Evolutionary conservation across 1,140 invertebrate genomes (phyloP).

Genomic region (Drosophila ambigua): DNA sequence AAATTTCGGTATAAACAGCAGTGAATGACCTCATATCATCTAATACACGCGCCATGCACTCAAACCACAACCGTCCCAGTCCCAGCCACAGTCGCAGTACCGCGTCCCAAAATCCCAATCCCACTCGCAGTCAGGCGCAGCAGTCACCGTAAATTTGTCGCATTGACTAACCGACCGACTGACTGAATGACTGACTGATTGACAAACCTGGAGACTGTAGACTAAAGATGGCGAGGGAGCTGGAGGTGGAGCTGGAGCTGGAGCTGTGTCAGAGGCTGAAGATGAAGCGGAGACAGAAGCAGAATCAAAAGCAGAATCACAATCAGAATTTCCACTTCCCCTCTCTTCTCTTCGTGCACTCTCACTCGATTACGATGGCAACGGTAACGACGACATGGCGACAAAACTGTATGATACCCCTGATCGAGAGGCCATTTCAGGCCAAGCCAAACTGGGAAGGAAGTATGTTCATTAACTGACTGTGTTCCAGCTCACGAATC

Average conservation of each 20-base stretch:
- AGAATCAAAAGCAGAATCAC: slow-evolving; percentile 52
- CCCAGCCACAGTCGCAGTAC: not conserved
- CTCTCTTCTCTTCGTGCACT: slow-evolving; percentile 1
- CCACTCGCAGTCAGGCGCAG: not conserved
- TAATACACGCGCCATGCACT: slow-evolving; percentile 78
- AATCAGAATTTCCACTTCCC: slow-evolving; percentile 34
- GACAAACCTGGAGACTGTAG: slow-evolving; percentile 70
- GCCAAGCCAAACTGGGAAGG: too few relatives aligned
- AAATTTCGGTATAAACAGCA: slow-evolving; percentile 77
- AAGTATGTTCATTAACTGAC: too few relatives aligned
- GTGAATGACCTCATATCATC: slow-evolving; percentile 83
- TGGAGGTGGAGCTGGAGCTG: too few relatives aligned
- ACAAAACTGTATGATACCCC: slow-evolving; percentile 13
- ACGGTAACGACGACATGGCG: slow-evolving; percentile 49
- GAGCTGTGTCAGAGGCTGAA: too few relatives aligned
- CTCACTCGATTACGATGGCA: slow-evolving; percentile 30
- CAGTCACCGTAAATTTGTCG: slow-evolving; percentile 27
- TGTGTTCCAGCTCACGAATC: too few relatives aligned
- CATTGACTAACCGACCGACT: slow-evolving; percentile 15
- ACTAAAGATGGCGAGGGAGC: not conserved
- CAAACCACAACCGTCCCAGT: slow-evolving; percentile 43
- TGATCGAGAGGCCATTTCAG: too few relatives aligned
- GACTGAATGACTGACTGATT: slow-evolving; percentile 32
- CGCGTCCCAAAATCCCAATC: not conserved
- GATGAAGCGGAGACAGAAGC: slow-evolving; percentile 15